Evolutionary conservation across 2,888 invertebrate genomes (phyloP), one percentile per base, ranked within the genome.

Genomic region (Ichneumoninae sp.): DNA sequence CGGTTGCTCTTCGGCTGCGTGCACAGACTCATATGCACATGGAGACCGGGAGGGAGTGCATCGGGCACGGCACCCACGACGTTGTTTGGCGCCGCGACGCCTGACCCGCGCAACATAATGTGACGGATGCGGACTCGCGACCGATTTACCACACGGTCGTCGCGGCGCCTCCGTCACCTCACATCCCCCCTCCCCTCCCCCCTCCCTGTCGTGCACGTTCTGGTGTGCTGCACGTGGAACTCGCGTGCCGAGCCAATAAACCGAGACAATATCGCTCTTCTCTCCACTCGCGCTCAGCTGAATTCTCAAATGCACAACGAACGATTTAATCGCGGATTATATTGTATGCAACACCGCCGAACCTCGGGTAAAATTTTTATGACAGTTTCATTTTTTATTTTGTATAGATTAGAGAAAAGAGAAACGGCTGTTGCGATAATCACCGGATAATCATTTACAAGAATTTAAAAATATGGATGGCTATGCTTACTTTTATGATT

Each of bases 81-180:
- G 89, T 79, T 82, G 81, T 88, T 88, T 88, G 90, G 90, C 91
- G 90, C 89, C 90, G 89, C 86, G 90, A 90, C 88, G 91, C 90
- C 89, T 87, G 89, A 90, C 90, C 88, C 86, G 88, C 90, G 90
- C 90, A 89, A 90, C 86, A 88, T 87, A 84, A 88, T 87, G 89
- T 86, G 87, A 89, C 88, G 89, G 85, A 90, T 89, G 86, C 80
- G 77, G 78, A 77, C 74, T 50, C 76, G 76, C 83, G 83, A 83
- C 83, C 83, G 83, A 80, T 84, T 84, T 84, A 83, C 85, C 69
- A 75, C 85, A 65, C 74, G 52, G 72, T 60, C 72, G 75, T 75
- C 77, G 68, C 76, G 76, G 80, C 75, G 75, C 80, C 80, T 76
- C 6, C 62, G 16, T 47, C 33, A 62, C 26, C 33, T 50, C 30